A percentile compares a stretch with the other conserved stretches of the same genome.
phyloP scores from a whole-genome alignment of 2,797 vertebrate species.

The Xyrichtys novacula region DNA sequence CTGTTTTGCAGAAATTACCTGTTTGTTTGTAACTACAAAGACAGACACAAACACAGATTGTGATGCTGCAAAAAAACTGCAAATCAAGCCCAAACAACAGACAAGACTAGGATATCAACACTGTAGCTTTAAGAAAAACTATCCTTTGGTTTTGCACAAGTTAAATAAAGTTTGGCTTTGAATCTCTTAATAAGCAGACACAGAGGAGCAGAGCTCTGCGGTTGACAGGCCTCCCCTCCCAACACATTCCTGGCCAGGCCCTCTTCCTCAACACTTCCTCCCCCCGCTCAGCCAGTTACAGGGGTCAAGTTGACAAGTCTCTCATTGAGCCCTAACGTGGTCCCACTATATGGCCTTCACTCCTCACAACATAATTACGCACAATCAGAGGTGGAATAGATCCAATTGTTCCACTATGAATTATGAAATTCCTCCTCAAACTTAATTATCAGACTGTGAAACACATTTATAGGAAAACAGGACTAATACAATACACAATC shows the following conservation, averaged over 20 bases:
- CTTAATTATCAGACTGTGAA: constrained; percentile 44
- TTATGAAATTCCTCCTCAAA: constrained; percentile 58
- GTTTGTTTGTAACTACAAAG: background rate
- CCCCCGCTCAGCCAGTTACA: constrained; percentile 69
- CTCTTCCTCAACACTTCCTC: constrained; percentile 83
- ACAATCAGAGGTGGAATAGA: constrained; percentile 61
- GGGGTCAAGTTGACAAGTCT: constrained; percentile 83
- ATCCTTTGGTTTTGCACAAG: background rate
- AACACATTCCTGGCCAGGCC: constrained; percentile 84
- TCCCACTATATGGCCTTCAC: constrained; percentile 69
- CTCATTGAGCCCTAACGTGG: constrained; percentile 74
- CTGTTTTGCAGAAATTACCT: background rate
- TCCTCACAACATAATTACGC: constrained; percentile 72
- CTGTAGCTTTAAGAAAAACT: constrained; percentile 6
- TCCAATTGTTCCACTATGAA: constrained; percentile 62
- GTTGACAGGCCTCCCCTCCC: constrained; percentile 74
- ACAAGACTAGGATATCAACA: background rate
- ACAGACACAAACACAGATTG: background rate
- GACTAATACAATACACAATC: constrained; percentile 34
- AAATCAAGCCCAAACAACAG: background rate
- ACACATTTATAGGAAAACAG: constrained; percentile 3
- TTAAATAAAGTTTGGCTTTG: background rate
- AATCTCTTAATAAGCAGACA: constrained; percentile 35
- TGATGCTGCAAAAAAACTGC: background rate
- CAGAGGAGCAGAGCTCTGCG: constrained; percentile 43